Conservation (phyloP, 2,113 vertebrate species). For the Ivindomyrus marchei region DNA sequence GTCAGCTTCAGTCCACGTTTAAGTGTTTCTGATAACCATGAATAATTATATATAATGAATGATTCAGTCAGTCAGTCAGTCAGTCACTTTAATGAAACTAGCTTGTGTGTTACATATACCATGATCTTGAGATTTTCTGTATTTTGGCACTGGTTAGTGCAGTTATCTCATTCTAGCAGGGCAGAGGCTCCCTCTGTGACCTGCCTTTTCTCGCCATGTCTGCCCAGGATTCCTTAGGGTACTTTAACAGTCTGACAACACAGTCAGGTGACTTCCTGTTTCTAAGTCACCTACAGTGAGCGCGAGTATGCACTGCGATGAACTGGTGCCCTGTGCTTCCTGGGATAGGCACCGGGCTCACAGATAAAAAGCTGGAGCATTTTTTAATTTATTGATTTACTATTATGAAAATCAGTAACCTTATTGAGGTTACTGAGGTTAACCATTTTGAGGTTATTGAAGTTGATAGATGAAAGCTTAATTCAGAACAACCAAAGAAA, state of each 20-base stretch:
- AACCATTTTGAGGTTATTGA: background rate
- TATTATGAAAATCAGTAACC: background rate
- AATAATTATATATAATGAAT: background rate
- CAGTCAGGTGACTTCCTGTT: background rate
- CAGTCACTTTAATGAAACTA: background rate
- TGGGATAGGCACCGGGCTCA: background rate
- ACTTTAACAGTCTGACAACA: background rate
- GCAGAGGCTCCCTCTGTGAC: background rate
- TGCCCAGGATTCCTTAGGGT: background rate
- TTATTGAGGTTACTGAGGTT: background rate
- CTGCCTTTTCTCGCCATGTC: background rate
- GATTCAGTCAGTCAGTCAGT: background rate
- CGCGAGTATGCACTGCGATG: background rate
- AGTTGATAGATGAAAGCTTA: background rate
- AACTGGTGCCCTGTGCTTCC: background rate
- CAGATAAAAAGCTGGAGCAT: background rate
- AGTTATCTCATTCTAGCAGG: background rate
- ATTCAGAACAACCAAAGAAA: background rate
- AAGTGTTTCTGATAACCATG: background rate
- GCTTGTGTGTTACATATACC: background rate
- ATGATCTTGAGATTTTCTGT: background rate
- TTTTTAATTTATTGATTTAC: background rate
- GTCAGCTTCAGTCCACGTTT: background rate
- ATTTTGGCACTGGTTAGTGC: background rate
- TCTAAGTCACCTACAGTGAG: background rate